These are phyloP conservation scores for Thymelicus acteon DNA, from an alignment of 2,888 invertebrate species.

Conservation along the genomic window DNA sequence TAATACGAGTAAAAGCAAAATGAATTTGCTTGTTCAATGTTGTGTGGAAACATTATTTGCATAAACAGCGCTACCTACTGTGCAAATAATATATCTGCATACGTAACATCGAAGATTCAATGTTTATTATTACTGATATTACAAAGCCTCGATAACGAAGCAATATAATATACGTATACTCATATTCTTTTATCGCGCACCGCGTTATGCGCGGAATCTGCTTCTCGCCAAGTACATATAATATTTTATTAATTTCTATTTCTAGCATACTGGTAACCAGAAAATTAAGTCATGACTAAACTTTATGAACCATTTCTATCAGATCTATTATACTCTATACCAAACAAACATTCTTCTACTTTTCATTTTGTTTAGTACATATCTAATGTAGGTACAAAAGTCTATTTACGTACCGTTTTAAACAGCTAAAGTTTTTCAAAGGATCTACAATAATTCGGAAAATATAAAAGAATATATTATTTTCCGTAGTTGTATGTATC, in stretches of 20 bases:
- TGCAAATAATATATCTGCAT: slow-evolving; percentile 22
- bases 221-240: not conserved
- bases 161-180: not conserved
- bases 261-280: slow-evolving; percentile 1
- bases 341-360: too few relatives aligned
- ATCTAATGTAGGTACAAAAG: too few relatives aligned
- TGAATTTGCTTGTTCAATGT: too few relatives aligned
- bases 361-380: too few relatives aligned
- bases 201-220: not conserved
- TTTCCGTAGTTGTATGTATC: too few relatives aligned
- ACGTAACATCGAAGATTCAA: slow-evolving; percentile 16
- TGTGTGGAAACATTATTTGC: not conserved
- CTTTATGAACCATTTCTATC: too few relatives aligned
- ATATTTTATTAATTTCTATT: not conserved
- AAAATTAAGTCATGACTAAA: not conserved
- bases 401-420: too few relatives aligned
- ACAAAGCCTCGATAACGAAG: slow-evolving; percentile 6
- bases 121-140: slow-evolving; percentile 23
- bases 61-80: not conserved
- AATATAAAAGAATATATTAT: too few relatives aligned
- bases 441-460: too few relatives aligned
- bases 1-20: too few relatives aligned
- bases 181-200: not conserved
- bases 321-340: too few relatives aligned
- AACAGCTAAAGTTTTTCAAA: too few relatives aligned